Percentiles rank a stretch among this genome's conserved stretches.
Evolutionary conservation across 2,888 invertebrate genomes (phyloP).

Genomic region (Hypercompe scribonia): DNA sequence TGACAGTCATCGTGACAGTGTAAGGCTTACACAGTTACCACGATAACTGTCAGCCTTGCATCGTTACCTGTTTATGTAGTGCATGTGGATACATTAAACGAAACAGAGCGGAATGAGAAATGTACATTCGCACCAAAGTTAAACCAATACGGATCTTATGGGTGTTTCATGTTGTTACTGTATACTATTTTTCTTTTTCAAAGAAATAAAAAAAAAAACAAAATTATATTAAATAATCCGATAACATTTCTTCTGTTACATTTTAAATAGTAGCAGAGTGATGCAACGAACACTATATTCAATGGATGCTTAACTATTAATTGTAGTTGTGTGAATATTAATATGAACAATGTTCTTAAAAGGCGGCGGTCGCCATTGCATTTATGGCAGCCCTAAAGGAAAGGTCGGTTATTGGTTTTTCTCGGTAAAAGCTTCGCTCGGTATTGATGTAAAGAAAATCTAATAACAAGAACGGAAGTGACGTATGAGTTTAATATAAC

Average conservation of each 20-base stretch:
- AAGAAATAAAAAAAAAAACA: no score
- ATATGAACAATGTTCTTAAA: slow-evolving; percentile 19
- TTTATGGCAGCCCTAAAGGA: slow-evolving; percentile 43
- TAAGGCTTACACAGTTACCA: no score
- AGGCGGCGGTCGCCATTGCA: slow-evolving; percentile 27
- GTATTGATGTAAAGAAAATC: slow-evolving; percentile 64
- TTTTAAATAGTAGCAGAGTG: not conserved
- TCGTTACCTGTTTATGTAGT: no score
- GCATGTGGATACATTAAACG: no score
- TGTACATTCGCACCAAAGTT: no score
- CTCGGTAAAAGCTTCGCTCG: slow-evolving; percentile 58
- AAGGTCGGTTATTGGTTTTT: slow-evolving; percentile 68
- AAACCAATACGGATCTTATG: no score
- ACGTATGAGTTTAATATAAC: slow-evolving; percentile 29
- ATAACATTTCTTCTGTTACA: not conserved
- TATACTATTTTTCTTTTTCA: no score
- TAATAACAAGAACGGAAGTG: slow-evolving; percentile 58
- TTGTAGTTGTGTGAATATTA: slow-evolving; percentile 22
- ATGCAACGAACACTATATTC: slow-evolving; percentile 3
- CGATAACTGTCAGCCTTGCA: no score
- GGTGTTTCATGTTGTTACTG: no score
- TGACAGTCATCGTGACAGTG: no score
- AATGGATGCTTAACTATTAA: slow-evolving; percentile 7
- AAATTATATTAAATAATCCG: not conserved
- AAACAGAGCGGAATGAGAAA: no score